These are phyloP conservation scores for Prunella himalayana DNA, from an alignment of 2,113 vertebrate species.

Conservation along the genomic window DNA sequence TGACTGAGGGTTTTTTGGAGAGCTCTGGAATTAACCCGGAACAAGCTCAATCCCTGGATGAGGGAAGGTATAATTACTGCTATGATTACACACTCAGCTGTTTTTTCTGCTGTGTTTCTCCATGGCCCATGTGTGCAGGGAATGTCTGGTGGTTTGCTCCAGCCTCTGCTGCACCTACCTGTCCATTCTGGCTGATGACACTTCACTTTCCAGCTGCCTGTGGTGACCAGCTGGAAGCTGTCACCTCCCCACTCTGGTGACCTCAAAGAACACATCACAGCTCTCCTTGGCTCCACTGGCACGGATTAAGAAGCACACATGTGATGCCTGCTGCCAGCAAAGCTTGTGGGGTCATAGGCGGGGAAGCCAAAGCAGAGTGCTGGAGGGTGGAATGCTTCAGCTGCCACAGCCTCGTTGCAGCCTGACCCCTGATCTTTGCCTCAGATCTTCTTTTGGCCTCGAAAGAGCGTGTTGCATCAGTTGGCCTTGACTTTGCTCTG, in stretches of 20 bases:
- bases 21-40: background rate
- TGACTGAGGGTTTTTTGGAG: background rate
- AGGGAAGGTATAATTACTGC: background rate
- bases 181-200: background rate
- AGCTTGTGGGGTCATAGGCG: background rate
- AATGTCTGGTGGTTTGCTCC: background rate
- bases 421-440: constrained; percentile 22
- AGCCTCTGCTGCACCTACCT: background rate
- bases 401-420: background rate
- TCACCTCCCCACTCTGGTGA: accelerated
- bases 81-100: background rate
- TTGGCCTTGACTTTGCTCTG: background rate
- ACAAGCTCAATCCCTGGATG: background rate
- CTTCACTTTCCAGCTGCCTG: background rate
- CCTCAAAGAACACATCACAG: background rate
- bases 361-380: background rate
- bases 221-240: background rate
- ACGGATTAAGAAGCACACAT: background rate
- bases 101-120: background rate
- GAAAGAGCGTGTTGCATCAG: accelerated
- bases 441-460: background rate
- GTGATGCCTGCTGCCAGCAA: background rate
- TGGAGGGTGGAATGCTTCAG: background rate
- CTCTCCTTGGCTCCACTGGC: background rate
- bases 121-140: background rate